Base-by-base conservation (phyloP, 2,888 invertebrate species). In the Campaea margaritaria region DNA sequence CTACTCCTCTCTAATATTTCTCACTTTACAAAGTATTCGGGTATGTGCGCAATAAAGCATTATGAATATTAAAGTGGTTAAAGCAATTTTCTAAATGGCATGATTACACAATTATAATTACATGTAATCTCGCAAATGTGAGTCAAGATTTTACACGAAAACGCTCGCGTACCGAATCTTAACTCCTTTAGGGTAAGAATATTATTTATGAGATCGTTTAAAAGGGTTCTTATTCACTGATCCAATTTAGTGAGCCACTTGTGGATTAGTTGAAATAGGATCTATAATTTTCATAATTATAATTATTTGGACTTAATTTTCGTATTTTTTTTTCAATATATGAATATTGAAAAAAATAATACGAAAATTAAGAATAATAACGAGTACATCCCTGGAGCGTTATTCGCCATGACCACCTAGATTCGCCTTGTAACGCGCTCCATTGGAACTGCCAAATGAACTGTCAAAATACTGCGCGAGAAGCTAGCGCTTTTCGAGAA, bases 61-160 rank as follows among this genome's bases (percentile, higher is more conserved):
- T 36, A 47, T 48, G 60, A 57, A 49, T 57, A 55, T 52, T 49
- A 64, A 64, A 54, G 49, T 53, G 53, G 49, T 38, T 61, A 38
- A 52, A 66, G 64, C 65, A 72, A 77, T 75, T 67, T 67, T 51
- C 69, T 60, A 55, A 64, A 73, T 62, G 69, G 69, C 62, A 69
- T 64, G 71, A 78, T 77, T 71, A 76, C 74, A 68, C 64, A 70
- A 74, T 74, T 71, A 73, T 75, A 78, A 78, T 79, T 74, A 76
- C 62, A 60, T 57, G 47, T 76, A 78, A 80, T 79, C 72, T 66
- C 48, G 57, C 59, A 67, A 74, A 75, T 72, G 71, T 57, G 73
- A 70, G 76, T 72, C 76, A 74, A 69, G 71, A 77, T 70, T 76
- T 78, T 73, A 73, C 71, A 68, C 70, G 74, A 68, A 73, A 71